Percentiles rank a stretch among this genome's conserved stretches.
phyloP scores from a whole-genome alignment of 2,888 invertebrate genomes.

The Rhimphoctona megacephalus region DNA sequence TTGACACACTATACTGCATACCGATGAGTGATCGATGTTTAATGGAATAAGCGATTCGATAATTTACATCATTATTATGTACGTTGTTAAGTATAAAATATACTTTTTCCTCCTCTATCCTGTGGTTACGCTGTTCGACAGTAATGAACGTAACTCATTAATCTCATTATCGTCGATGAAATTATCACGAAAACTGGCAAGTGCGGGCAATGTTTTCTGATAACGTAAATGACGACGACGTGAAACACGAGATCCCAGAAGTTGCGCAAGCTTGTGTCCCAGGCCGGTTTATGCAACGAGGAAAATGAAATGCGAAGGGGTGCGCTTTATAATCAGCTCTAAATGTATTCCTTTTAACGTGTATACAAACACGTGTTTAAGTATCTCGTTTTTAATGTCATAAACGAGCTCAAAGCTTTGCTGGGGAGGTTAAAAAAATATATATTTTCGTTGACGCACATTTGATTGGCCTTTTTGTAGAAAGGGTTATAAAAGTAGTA shows the following conservation, averaged over 20 bases:
- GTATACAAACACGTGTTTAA: neutral
- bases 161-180: slow-evolving; percentile 56
- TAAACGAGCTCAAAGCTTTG: neutral
- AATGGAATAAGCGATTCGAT: neutral
- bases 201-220: slow-evolving; percentile 4
- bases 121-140: slow-evolving; percentile 6
- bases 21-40: slow-evolving; percentile 27
- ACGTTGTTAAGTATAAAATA: slow-evolving; percentile 14
- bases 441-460: neutral
- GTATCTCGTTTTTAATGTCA: neutral
- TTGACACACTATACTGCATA: neutral
- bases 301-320: slow-evolving; percentile 4
- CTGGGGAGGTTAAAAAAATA: neutral
- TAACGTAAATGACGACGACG: slow-evolving; percentile 28
- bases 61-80: slow-evolving; percentile 40
- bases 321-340: neutral
- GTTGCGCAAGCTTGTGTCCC: slow-evolving; percentile 2
- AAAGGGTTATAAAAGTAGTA: neutral
- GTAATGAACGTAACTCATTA: slow-evolving; percentile 59
- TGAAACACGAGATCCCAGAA: neutral
- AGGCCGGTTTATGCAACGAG: neutral
- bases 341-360: neutral
- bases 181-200: slow-evolving; percentile 31
- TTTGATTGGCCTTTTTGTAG: neutral
- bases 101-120: slow-evolving; percentile 3